Evolutionary conservation across 2,113 vertebrate genomes (phyloP).

Genomic region (Gadus chalcogrammus): DNA sequence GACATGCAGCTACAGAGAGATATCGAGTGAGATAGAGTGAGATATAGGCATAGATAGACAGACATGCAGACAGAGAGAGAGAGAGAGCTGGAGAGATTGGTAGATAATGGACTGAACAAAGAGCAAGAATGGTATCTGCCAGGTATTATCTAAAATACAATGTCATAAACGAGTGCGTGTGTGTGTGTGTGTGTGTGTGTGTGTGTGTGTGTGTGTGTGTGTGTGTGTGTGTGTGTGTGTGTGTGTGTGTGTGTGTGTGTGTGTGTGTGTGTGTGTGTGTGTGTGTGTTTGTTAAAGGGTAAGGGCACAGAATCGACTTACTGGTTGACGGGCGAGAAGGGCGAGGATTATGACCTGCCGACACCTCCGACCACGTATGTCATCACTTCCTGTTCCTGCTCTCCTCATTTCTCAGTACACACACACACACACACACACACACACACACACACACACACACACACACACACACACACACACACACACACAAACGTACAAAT

Average conservation of each 20-base stretch:
- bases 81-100: too few species aligned
- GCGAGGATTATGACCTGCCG: conserved; percentile 82
- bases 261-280: background rate
- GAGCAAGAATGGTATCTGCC: background rate
- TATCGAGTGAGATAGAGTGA: too few species aligned
- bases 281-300: conserved; percentile 70
- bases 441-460: too few species aligned
- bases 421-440: too few species aligned
- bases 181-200: background rate
- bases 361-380: conserved; percentile 89
- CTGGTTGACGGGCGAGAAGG: conserved; percentile 88
- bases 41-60: too few species aligned
- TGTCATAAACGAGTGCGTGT: background rate
- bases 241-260: background rate
- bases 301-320: conserved; percentile 90
- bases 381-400: conserved; percentile 12
- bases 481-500: too few species aligned
- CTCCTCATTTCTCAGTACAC: background rate
- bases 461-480: too few species aligned
- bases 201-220: conserved; percentile 12
- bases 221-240: background rate
- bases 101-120: background rate
- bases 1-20: too few species aligned
- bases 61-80: too few species aligned
- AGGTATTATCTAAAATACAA: background rate